Conservation (phyloP, 2,797 vertebrate species). For the Acanthiza pusilla region DNA sequence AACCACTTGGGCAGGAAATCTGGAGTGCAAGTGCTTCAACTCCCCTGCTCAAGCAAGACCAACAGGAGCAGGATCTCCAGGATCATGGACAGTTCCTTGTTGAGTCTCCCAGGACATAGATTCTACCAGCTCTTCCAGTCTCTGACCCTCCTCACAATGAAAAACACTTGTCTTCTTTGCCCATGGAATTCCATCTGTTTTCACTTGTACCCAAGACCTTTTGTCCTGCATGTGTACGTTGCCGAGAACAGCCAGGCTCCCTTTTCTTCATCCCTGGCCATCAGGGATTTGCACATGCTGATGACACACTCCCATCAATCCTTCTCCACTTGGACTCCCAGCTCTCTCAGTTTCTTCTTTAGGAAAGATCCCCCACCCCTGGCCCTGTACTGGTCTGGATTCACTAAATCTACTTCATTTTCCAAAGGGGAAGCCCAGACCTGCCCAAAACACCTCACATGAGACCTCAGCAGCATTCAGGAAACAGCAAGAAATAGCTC, state of each 20-base stretch:
- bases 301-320: not conserved
- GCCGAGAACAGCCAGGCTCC: accelerated
- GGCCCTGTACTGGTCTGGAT: not conserved
- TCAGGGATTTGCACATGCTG: not conserved
- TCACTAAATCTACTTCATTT: not conserved
- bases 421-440: not conserved
- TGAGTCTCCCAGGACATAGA: accelerated
- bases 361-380: too few species aligned
- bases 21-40: not conserved
- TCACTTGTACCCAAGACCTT: too few species aligned
- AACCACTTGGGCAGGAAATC: too few species aligned
- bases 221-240: accelerated
- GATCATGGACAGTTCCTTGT: not conserved
- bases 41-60: too few species aligned
- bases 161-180: not conserved
- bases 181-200: not conserved
- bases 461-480: not conserved
- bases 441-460: not conserved
- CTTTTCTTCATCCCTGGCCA: not conserved
- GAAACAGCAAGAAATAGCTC: not conserved
- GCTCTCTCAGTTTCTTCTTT: not conserved
- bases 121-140: too few species aligned
- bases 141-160: accelerated
- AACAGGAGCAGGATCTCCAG: not conserved
- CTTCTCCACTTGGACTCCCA: not conserved